These are phyloP conservation scores for Clarias platycephalus DNA, from an alignment of 2,797 vertebrate genomes.

Conservation along the genomic window DNA sequence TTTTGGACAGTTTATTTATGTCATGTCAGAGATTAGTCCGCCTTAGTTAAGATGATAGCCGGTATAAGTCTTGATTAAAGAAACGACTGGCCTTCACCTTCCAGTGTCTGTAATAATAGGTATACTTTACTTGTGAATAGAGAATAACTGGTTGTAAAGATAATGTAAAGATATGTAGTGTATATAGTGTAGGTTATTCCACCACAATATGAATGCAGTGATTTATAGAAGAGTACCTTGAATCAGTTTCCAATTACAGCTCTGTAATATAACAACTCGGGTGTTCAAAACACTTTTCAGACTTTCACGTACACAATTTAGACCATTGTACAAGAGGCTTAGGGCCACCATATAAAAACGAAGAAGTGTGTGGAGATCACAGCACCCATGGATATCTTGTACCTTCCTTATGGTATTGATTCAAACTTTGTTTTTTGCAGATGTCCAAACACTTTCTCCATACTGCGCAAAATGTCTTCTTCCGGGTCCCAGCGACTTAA, in stretches of 20 bases:
- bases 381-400: too few species aligned
- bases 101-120: background rate
- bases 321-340: background rate
- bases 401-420: too few species aligned
- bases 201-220: background rate
- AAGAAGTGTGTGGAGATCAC: too few species aligned
- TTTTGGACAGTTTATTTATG: too few species aligned
- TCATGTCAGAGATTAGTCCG: background rate
- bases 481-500: background rate
- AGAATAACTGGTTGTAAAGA: background rate
- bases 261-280: background rate
- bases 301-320: background rate
- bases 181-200: background rate
- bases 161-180: background rate
- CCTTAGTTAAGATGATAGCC: too few species aligned
- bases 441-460: too few species aligned
- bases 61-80: background rate
- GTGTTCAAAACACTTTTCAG: background rate
- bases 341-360: background rate
- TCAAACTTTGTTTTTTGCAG: background rate
- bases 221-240: background rate
- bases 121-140: background rate
- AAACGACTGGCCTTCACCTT: background rate
- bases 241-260: background rate
- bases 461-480: background rate